phyloP scores from a whole-genome alignment of 2,797 vertebrate genomes.

The Telmatherina bonti region DNA sequence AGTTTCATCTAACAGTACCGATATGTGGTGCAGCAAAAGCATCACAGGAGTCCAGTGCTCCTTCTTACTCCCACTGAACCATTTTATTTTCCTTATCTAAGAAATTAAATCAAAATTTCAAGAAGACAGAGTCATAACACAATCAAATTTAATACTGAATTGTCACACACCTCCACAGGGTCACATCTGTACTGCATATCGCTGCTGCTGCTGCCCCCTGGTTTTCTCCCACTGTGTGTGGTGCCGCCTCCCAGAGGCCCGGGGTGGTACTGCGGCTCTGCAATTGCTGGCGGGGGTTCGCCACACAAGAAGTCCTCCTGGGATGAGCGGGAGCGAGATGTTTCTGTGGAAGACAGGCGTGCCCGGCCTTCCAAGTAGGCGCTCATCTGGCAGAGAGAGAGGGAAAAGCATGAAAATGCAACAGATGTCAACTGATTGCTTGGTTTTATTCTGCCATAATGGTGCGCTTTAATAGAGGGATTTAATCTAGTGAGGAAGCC shows the following conservation, averaged over 20 bases:
- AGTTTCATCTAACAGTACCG: background rate
- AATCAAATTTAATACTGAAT: background rate
- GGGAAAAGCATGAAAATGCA: background rate
- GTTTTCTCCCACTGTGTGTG: constrained; percentile 75
- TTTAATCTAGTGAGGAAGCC: background rate
- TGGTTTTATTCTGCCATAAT: constrained; percentile 15
- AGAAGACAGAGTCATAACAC: background rate
- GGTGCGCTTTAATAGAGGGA: constrained; percentile 26
- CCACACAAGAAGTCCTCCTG: constrained; percentile 87
- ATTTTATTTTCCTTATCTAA: background rate
- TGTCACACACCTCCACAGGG: constrained; percentile 66
- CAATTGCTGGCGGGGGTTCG: constrained; percentile 47
- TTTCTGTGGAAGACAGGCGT: constrained; percentile 96
- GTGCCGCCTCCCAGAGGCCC: constrained; percentile 66
- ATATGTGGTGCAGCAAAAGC: background rate
- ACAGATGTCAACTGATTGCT: background rate
- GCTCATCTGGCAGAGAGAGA: constrained; percentile 85
- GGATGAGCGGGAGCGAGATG: constrained; percentile 96
- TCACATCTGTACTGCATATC: constrained; percentile 77
- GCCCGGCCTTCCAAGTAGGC: constrained; percentile 94
- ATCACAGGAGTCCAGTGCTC: too few species aligned
- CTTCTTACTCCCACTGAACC: too few species aligned
- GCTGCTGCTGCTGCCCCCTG: constrained; percentile 79
- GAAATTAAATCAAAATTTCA: background rate
- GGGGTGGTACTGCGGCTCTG: constrained; percentile 78